Conservation (phyloP, 2,888 invertebrate species). For the Neocrepidodera transversa region DNA sequence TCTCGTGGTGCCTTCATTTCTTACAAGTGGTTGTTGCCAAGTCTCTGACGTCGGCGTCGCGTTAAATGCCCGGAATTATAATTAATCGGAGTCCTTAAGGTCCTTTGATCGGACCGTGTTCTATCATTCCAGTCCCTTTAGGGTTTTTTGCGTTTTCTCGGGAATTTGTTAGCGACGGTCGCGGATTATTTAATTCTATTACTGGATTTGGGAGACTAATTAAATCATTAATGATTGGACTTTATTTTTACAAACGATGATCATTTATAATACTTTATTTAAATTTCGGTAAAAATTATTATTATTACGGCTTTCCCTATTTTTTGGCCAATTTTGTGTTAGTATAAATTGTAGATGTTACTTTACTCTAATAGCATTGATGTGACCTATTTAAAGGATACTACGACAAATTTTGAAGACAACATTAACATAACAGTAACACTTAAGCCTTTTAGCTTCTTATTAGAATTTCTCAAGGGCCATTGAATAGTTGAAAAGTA, state of each 20-base stretch:
- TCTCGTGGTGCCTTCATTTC: slow-evolving; percentile 25
- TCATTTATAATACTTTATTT: too few relatives aligned
- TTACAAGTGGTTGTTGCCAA: slow-evolving; percentile 44
- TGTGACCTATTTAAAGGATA: slow-evolving; percentile 1
- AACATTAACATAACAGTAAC: slow-evolving; percentile 16
- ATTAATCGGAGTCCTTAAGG: slow-evolving; percentile 33
- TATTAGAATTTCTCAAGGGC: slow-evolving; percentile 15
- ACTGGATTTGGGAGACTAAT: too few relatives aligned
- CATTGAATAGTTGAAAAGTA: slow-evolving; percentile 24
- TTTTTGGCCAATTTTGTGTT: too few relatives aligned
- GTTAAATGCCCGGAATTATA: slow-evolving; percentile 37
- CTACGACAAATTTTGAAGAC: neutral
- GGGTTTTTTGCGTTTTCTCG: neutral
- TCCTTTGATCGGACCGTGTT: slow-evolving; percentile 13
- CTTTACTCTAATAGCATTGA: neutral
- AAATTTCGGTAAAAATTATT: too few relatives aligned
- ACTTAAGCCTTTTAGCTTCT: slow-evolving; percentile 5
- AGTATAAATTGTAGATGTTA: too few relatives aligned
- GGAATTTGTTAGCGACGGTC: neutral
- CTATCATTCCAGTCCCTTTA: slow-evolving; percentile 3
- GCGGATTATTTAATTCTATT: too few relatives aligned
- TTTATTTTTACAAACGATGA: too few relatives aligned
- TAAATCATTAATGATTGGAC: too few relatives aligned
- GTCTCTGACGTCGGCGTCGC: slow-evolving; percentile 24
- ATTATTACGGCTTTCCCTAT: too few relatives aligned